Base-by-base conservation (phyloP, 2,888 invertebrate genomes). In the Clusia tigrina region DNA sequence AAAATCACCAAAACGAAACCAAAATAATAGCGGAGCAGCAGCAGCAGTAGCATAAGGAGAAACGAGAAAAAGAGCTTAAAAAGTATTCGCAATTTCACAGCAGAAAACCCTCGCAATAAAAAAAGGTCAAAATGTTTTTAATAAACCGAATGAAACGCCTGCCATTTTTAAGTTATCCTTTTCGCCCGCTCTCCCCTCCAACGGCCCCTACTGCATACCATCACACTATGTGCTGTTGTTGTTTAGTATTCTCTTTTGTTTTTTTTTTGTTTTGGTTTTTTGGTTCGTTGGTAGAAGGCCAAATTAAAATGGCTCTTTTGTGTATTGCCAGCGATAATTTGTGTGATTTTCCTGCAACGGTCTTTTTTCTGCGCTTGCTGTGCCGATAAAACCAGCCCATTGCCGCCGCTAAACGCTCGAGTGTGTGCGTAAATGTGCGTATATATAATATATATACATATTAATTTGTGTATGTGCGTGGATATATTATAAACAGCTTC, bases 281-380 rank as follows among this genome's bases (percentile, higher is more conserved):
- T n/a, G n/a, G n/a, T n/a, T n/a, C n/a, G n/a, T 32, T 32, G 6
- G 32, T 32, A n/a, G 24, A 54, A 55, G 55, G 61, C 32, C 20
- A 54, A 57, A 62, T 57, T 56, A 62, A 62, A 62, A 62, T 57
- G 57, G 32, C 20, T 55, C 55, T 60, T 63, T 57, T 63, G 63
- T 63, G 63, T 63, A 63, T 63, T 54, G 26, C 22, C 26, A 58
- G 53, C 60, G 55, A 60, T 60, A 63, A 63, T 63, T 60, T 60
- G 56, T 63, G 59, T 51, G 63, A 59, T 42, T 63, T 59, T 38
- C 22, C 54, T 54, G 5, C n/a, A n/a, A n/a, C n/a, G n/a, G 25
- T n/a, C 12, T 38, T 42, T 32, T 25, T 54, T 22, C 23, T 48
- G 9, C 52, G 2, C 24, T 17, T 38, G 24, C 26, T 26, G 12